These are phyloP conservation scores for Acanthosepion pharaonis DNA, from an alignment of 2,888 invertebrate species.

Conservation along the genomic window DNA sequence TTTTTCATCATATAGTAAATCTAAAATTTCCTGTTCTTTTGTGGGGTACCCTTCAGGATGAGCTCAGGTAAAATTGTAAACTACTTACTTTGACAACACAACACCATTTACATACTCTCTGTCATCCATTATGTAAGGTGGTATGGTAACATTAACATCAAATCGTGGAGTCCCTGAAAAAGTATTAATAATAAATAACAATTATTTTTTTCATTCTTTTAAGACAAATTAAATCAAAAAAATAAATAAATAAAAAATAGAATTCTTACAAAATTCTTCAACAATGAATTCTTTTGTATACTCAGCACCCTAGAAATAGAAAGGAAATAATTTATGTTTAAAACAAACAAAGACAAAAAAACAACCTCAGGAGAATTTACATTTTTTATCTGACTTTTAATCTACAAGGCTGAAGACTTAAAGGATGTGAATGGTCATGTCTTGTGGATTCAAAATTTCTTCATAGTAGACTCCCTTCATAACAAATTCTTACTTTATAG, in stretches of 20 bases:
- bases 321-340: background rate
- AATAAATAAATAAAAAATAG: background rate
- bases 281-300: conserved; percentile 90
- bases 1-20: too few species aligned
- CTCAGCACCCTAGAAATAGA: conserved; percentile 80
- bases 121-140: conserved; percentile 92
- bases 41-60: background rate
- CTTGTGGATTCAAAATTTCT: too few species aligned
- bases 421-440: too few species aligned
- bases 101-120: conserved; percentile 85
- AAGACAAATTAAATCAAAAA: background rate
- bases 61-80: background rate
- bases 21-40: too few species aligned
- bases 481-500: too few species aligned
- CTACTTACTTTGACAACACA: conserved; percentile 86
- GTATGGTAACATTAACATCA: conserved; percentile 97
- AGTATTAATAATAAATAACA: background rate
- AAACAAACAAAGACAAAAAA: background rate
- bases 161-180: conserved; percentile 88
- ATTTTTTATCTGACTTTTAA: too few species aligned
- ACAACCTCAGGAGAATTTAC: too few species aligned
- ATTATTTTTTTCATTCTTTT: background rate
- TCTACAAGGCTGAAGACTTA: too few species aligned
- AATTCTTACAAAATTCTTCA: conserved; percentile 86
- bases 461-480: too few species aligned